phyloP scores from a whole-genome alignment of 2,888 invertebrate species.

The Pollenia angustigena region DNA sequence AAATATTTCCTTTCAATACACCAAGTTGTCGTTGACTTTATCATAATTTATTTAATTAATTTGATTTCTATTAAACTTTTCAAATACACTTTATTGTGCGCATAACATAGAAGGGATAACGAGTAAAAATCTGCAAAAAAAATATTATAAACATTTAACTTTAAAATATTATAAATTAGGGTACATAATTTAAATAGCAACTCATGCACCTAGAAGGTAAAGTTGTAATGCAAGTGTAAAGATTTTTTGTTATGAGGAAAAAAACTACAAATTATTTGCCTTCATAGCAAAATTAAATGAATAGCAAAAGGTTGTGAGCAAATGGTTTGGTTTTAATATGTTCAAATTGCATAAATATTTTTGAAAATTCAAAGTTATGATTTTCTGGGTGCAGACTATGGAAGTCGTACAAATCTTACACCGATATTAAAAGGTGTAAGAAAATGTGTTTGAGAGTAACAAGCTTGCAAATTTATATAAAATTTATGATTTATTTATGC shows the following conservation, averaged over 20 bases:
- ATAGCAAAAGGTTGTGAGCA: background rate
- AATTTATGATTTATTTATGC: no score
- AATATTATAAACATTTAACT: slow-evolving; percentile 9
- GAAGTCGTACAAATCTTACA: no score
- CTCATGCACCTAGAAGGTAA: slow-evolving; percentile 1
- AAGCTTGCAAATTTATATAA: no score
- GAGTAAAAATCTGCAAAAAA: background rate
- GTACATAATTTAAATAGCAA: slow-evolving; percentile 40
- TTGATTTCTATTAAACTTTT: slow-evolving; percentile 68
- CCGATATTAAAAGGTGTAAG: no score
- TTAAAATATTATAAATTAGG: slow-evolving; percentile 44
- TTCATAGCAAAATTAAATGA: background rate
- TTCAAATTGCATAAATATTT: background rate
- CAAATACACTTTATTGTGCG: slow-evolving; percentile 31
- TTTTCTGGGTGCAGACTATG: no score
- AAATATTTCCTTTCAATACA: slow-evolving; percentile 69
- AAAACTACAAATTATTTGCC: slow-evolving; percentile 17
- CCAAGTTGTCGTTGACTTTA: slow-evolving; percentile 68
- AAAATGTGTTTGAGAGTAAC: no score
- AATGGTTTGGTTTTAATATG: background rate
- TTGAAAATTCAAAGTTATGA: background rate
- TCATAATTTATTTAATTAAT: slow-evolving; percentile 72
- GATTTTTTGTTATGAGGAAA: slow-evolving; percentile 17
- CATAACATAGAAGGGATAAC: background rate
- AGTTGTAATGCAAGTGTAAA: slow-evolving; percentile 25